Conservation (phyloP, 2,797 vertebrate species). For the Mormyrus hasselquistii region DNA sequence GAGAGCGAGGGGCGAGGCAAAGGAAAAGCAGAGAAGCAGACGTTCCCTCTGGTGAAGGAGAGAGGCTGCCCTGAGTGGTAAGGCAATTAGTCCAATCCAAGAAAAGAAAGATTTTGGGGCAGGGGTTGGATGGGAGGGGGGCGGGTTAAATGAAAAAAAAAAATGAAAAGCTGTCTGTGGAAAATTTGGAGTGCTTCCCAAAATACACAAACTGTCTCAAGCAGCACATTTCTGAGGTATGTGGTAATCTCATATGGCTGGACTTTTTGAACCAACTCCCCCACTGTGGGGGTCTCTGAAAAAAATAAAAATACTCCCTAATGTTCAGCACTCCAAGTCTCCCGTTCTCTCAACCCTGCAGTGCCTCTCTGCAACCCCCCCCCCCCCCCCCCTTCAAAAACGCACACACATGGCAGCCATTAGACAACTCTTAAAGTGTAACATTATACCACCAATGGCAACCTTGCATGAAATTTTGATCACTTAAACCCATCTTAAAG, state of each 20-base stretch:
- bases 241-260: constrained; percentile 70
- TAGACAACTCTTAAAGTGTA: constrained; percentile 60
- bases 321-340: constrained; percentile 8
- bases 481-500: constrained; percentile 69
- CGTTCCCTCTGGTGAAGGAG: constrained; percentile 51
- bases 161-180: constrained; percentile 60
- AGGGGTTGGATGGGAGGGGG: background rate
- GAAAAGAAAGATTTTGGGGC: constrained; percentile 26
- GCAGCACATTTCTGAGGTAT: constrained; percentile 63
- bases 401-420: constrained; percentile 65
- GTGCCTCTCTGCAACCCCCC: constrained; percentile 52
- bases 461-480: constrained; percentile 65
- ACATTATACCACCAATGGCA: constrained; percentile 62
- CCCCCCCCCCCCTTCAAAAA: constrained; percentile 50
- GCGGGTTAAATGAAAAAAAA: constrained; percentile 33
- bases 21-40: constrained; percentile 29
- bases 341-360: constrained; percentile 52
- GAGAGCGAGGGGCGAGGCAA: constrained; percentile 54
- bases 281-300: constrained; percentile 38
- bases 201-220: constrained; percentile 57
- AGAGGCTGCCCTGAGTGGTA: constrained; percentile 38
- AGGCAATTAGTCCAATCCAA: constrained; percentile 55
- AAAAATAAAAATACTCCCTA: background rate
- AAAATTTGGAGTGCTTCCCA: constrained; percentile 62
- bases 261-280: constrained; percentile 56